Conservation (phyloP, 2,113 vertebrate genomes). For the Phainopepla nitens region DNA sequence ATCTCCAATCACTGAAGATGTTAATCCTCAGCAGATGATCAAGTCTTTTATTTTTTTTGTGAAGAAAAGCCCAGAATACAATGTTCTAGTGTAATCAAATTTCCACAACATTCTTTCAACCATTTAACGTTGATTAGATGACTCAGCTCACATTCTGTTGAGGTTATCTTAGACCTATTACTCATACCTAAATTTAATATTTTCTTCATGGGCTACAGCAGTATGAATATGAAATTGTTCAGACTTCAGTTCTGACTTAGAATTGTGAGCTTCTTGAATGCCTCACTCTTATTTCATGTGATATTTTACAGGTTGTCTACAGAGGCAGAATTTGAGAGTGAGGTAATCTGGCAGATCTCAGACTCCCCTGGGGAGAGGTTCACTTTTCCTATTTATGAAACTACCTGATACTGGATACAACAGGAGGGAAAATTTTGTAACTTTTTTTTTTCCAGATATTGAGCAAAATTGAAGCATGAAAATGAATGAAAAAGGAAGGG, state of each 20-base stretch:
- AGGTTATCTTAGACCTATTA: neutral
- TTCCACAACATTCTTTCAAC: neutral
- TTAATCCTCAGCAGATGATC: neutral
- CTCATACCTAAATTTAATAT: neutral
- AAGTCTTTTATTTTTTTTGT: neutral
- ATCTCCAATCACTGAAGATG: neutral
- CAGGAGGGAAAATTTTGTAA: neutral
- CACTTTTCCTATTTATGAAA: neutral
- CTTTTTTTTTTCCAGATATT: neutral
- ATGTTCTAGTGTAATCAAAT: neutral
- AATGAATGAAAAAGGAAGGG: neutral
- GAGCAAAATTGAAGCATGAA: neutral
- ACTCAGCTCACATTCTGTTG: neutral
- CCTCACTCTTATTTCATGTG: neutral
- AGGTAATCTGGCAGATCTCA: neutral
- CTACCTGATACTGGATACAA: neutral
- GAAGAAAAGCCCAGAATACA: neutral
- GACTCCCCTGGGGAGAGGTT: rapidly evolving
- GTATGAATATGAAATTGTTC: neutral
- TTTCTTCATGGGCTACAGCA: neutral
- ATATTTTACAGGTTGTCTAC: neutral
- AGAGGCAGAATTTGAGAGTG: neutral
- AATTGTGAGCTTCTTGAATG: neutral
- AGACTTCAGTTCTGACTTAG: neutral
- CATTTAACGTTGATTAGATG: neutral